Evolutionary conservation across 2,797 vertebrate genomes (phyloP).

Genomic region (Muscicapa striata): DNA sequence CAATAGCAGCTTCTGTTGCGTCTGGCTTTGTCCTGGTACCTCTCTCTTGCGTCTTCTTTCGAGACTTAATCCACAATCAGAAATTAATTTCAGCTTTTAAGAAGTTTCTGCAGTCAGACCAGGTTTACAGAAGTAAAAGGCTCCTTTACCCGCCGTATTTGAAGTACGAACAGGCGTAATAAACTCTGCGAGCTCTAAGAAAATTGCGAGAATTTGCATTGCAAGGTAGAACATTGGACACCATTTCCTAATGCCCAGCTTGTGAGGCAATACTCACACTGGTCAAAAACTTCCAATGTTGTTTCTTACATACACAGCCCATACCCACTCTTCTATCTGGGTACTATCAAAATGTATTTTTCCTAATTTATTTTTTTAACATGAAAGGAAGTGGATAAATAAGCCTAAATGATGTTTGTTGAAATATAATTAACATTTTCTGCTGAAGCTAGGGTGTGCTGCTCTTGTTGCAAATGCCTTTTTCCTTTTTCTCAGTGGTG

Average conservation of each 20-base stretch:
- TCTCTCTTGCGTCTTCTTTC: rapidly evolving
- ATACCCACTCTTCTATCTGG: background rate
- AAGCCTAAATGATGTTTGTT: background rate
- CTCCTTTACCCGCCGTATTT: rapidly evolving
- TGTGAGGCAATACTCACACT: rapidly evolving
- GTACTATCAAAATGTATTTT: background rate
- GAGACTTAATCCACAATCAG: background rate
- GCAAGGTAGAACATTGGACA: background rate
- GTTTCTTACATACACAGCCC: rapidly evolving
- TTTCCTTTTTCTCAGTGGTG: background rate
- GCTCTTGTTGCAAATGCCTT: background rate
- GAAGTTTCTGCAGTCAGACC: background rate
- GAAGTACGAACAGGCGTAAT: background rate
- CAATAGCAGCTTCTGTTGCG: rapidly evolving
- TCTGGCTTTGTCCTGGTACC: rapidly evolving
- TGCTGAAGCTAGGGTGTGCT: background rate
- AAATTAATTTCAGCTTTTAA: background rate
- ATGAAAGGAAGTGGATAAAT: background rate
- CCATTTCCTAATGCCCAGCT: background rate
- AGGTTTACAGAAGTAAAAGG: background rate
- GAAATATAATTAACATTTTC: background rate
- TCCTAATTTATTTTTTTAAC: background rate
- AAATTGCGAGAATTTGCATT: background rate
- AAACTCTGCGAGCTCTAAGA: background rate
- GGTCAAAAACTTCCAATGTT: background rate